A percentile compares a stretch with the other conserved stretches of the same genome.
phyloP scores from a whole-genome alignment of 2,888 invertebrate species.

The Notodonta dromedarius region DNA sequence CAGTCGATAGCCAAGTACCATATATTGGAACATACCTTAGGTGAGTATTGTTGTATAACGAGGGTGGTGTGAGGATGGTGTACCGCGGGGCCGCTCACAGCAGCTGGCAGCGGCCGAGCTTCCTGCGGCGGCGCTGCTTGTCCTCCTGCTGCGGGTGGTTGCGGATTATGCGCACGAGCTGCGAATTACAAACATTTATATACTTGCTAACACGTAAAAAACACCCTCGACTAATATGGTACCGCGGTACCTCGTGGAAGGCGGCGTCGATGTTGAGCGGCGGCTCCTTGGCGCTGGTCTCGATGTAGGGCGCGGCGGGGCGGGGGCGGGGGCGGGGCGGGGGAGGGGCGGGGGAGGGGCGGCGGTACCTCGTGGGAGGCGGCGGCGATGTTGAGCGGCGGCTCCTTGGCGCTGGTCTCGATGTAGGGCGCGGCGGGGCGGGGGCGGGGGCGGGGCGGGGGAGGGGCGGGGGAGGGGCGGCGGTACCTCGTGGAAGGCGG shows the following conservation, averaged over 20 bases:
- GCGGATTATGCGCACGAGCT: slow-evolving; percentile 91
- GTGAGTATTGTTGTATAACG: neutral
- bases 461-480: too few species aligned
- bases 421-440: slow-evolving; percentile 94
- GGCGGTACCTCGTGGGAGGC: slow-evolving; percentile 96
- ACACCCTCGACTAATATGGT: too few species aligned
- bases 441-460: too few species aligned
- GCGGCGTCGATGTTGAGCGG: slow-evolving; percentile 95
- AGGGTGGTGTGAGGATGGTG: neutral
- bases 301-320: slow-evolving; percentile 93
- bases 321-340: too few species aligned
- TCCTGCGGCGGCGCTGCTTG: slow-evolving; percentile 86
- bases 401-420: slow-evolving; percentile 96
- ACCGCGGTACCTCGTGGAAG: slow-evolving; percentile 94
- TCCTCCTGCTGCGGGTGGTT: slow-evolving; percentile 89
- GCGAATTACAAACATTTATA: slow-evolving; percentile 19
- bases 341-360: too few species aligned
- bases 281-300: slow-evolving; percentile 96
- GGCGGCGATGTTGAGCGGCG: slow-evolving; percentile 94
- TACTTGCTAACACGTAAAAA: too few species aligned
- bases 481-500: slow-evolving; percentile 94
- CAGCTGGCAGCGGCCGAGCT: slow-evolving; percentile 74
- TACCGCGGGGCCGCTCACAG: slow-evolving; percentile 52
- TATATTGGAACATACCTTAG: neutral
- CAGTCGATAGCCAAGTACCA: too few species aligned